phyloP scores from a whole-genome alignment of 2,888 invertebrate genomes.

The Palloptera scutellata region DNA sequence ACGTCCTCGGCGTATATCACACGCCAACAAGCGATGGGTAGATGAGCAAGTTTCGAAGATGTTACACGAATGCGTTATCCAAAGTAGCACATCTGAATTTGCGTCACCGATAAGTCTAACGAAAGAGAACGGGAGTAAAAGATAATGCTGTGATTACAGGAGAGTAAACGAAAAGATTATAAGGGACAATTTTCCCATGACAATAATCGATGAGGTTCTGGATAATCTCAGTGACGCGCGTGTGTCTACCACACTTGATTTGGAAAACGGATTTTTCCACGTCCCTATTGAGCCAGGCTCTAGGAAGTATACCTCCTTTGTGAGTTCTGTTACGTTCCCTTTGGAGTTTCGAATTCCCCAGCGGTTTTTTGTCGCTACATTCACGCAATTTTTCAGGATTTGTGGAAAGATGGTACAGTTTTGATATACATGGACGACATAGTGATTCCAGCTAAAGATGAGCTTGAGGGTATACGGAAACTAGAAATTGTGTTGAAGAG shows the following conservation, averaged over 20 bases:
- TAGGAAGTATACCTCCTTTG: too few relatives aligned
- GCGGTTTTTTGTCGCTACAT: conserved; percentile 36
- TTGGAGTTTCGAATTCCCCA: too few relatives aligned
- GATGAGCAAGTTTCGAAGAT: too few relatives aligned
- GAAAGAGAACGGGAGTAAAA: conserved; percentile 30
- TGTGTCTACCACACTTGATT: conserved; percentile 35
- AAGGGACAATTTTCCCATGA: too few relatives aligned
- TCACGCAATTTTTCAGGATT: conserved; percentile 17
- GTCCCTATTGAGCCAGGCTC: too few relatives aligned
- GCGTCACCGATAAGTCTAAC: too few relatives aligned
- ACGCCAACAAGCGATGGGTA: too few relatives aligned
- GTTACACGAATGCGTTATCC: too few relatives aligned
- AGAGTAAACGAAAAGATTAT: conserved; percentile 37
- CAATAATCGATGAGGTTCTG: too few relatives aligned
- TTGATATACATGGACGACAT: conserved; percentile 32
- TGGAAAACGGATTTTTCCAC: conserved; percentile 39
- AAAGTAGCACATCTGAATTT: too few relatives aligned
- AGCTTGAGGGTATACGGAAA: conserved; percentile 27
- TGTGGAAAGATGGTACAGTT: conserved; percentile 20
- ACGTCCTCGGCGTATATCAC: conserved; percentile 17
- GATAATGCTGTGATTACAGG: conserved; percentile 35
- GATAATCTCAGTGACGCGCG: too few relatives aligned
- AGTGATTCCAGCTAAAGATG: conserved; percentile 31
- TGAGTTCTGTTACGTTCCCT: too few relatives aligned
- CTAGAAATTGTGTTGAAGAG: conserved; percentile 26